Percentiles rank a stretch among this genome's conserved stretches.
Conservation (phyloP, 2,888 invertebrate species). For the Melanophora roralis region DNA sequence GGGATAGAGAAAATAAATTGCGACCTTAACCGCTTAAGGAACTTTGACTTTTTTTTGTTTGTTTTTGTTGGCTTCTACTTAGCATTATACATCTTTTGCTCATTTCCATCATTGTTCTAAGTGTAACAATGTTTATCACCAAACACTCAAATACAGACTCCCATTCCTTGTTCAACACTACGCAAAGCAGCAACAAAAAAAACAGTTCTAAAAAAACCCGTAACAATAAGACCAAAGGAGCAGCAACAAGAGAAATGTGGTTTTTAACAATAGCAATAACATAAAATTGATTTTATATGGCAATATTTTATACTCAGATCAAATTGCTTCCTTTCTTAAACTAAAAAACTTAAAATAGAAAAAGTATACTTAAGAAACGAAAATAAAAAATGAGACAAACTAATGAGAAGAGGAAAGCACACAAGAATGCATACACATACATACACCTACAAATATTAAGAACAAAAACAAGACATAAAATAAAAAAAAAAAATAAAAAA, state of each 20-base stretch:
- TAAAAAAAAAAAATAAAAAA: neutral
- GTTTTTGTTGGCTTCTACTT: neutral
- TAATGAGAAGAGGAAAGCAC: neutral
- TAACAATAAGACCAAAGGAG: neutral
- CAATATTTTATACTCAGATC: constrained; percentile 24
- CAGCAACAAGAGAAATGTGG: neutral
- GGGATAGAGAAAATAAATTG: neutral
- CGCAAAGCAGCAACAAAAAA: neutral
- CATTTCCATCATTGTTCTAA: neutral
- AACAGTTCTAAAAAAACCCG: neutral
- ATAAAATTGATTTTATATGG: constrained; percentile 37
- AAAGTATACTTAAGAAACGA: neutral
- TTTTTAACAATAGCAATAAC: constrained; percentile 7
- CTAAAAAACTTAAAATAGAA: neutral
- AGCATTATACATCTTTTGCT: neutral
- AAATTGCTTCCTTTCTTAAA: constrained; percentile 11
- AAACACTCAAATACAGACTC: neutral
- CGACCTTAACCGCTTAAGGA: neutral
- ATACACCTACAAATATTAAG: neutral
- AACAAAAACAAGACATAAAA: constrained; percentile 23
- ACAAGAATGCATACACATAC: neutral
- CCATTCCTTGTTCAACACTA: neutral
- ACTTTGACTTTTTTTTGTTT: neutral
- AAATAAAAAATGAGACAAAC: constrained; percentile 7
- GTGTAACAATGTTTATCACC: constrained; percentile 13